A percentile compares a stretch with the other conserved stretches of the same genome.
Evolutionary conservation across 2,113 vertebrate species (phyloP).

Genomic region (Pterocles orientalis): DNA sequence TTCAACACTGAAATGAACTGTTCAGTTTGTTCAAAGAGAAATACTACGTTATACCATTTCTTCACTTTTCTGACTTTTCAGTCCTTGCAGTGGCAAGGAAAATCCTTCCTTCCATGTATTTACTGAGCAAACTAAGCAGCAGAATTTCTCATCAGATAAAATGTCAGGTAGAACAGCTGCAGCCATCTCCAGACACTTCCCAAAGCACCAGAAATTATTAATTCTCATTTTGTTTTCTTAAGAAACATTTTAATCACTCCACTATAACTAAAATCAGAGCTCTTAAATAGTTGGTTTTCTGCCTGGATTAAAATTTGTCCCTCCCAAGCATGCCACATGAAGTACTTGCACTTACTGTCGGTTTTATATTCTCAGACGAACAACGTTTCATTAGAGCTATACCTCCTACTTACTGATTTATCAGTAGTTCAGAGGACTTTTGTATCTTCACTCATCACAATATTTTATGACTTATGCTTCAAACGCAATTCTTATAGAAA

Average conservation of each 20-base stretch:
- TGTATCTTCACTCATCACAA: background rate
- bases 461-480: background rate
- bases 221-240: background rate
- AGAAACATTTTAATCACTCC: background rate
- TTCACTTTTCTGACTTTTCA: background rate
- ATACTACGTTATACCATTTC: background rate
- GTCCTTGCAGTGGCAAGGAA: background rate
- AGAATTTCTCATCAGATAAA: slow-evolving; percentile 15
- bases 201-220: background rate
- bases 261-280: background rate
- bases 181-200: background rate
- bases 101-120: slow-evolving; percentile 9
- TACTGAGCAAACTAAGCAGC: background rate
- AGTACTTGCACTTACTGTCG: background rate
- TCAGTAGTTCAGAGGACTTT: background rate
- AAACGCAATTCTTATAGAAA: background rate
- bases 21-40: background rate
- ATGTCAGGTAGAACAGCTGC: background rate
- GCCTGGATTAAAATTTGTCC: background rate
- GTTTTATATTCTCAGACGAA: background rate
- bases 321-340: background rate
- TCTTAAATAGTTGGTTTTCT: background rate
- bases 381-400: background rate
- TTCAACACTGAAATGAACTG: background rate
- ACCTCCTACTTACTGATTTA: background rate